phyloP scores from a whole-genome alignment of 2,888 invertebrate species.

The Disparrhopalites patrizii region DNA sequence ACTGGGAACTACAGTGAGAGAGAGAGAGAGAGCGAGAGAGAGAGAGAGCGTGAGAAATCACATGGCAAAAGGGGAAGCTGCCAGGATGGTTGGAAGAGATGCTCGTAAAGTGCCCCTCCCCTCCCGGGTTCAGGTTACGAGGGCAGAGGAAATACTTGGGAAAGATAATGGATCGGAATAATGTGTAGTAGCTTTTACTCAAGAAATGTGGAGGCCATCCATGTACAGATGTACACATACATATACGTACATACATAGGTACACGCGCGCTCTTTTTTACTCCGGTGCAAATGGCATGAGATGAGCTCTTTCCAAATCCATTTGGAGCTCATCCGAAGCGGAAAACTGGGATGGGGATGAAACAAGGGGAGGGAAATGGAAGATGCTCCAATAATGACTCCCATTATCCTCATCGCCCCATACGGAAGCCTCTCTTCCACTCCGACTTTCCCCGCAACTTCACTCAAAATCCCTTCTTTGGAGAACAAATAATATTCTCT shows the following conservation, averaged over 20 bases:
- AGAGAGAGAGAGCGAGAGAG: too few species aligned
- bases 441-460: neutral
- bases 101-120: too few species aligned
- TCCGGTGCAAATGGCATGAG: slow-evolving; percentile 16
- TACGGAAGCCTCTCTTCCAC: too few species aligned
- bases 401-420: neutral
- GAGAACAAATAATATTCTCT: too few species aligned
- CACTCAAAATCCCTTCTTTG: neutral
- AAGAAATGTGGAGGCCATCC: too few species aligned
- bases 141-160: slow-evolving; percentile 5
- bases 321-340: slow-evolving; percentile 9
- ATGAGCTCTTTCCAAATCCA: neutral
- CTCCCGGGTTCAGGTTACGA: too few species aligned
- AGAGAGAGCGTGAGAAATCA: too few species aligned
- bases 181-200: too few species aligned
- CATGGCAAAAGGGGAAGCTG: too few species aligned
- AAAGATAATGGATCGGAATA: slow-evolving; percentile 18
- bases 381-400: neutral
- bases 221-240: slow-evolving; percentile 3
- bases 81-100: neutral
- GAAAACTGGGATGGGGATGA: neutral
- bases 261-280: too few species aligned
- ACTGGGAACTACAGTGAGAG: too few species aligned
- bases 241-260: slow-evolving; percentile 11
- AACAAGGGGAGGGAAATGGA: too few species aligned